A percentile compares a stretch with the other conserved stretches of the same genome.
These are phyloP conservation scores for Enteromius argenteus DNA, from an alignment of 2,797 vertebrate species.

Conservation along the genomic window DNA sequence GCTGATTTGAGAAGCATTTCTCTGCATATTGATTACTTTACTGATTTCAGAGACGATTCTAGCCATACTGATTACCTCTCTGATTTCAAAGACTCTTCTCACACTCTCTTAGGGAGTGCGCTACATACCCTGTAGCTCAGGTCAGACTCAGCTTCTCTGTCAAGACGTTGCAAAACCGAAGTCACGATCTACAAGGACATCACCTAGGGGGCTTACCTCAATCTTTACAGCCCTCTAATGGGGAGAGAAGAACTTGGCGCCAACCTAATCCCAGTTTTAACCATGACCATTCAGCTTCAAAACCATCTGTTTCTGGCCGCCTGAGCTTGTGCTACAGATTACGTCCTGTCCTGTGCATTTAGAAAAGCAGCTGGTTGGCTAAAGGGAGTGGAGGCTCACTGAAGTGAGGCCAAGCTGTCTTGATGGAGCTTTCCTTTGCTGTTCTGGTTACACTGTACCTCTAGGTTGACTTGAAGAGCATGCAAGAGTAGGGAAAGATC, in stretches of 20 bases:
- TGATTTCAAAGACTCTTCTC: slow-evolving; percentile 8
- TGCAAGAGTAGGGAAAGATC: not conserved
- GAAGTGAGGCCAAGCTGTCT: slow-evolving; percentile 77
- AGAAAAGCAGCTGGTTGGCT: slow-evolving; percentile 70
- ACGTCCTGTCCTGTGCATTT: slow-evolving; percentile 72
- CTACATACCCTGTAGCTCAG: not conserved
- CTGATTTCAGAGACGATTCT: not conserved
- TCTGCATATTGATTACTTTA: slow-evolving; percentile 15
- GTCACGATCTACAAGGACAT: slow-evolving; percentile 52
- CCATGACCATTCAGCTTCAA: slow-evolving; percentile 79
- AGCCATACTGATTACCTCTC: slow-evolving; percentile 20
- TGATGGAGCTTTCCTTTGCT: slow-evolving; percentile 72
- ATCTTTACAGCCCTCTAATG: slow-evolving; percentile 71
- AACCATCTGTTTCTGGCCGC: slow-evolving; percentile 81
- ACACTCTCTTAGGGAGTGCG: not conserved
- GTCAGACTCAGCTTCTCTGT: not conserved
- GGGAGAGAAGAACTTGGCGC: slow-evolving; percentile 73
- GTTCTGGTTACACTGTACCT: slow-evolving; percentile 35
- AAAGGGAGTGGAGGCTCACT: slow-evolving; percentile 72
- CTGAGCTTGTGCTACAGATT: slow-evolving; percentile 74
- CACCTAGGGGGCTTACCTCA: slow-evolving; percentile 67
- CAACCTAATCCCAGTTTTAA: slow-evolving; percentile 73
- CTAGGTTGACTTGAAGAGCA: slow-evolving; percentile 14
- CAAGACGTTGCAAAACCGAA: not conserved
- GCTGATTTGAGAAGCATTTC: slow-evolving; percentile 1